Base-by-base conservation (phyloP, 2,113 vertebrate genomes). In the Columba janthina region DNA sequence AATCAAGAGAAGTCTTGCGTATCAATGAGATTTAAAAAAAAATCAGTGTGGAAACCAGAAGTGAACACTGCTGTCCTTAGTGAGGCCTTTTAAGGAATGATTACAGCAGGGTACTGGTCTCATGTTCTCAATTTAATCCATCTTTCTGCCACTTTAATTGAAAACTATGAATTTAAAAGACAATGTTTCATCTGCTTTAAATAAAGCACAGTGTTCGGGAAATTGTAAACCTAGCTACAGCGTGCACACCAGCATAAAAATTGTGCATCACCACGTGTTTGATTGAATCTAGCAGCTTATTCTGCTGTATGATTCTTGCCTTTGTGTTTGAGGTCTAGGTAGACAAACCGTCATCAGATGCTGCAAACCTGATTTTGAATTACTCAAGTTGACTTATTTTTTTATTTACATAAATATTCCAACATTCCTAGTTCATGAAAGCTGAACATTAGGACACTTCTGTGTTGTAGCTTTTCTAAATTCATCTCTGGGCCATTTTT, bases 161-260 rank as follows among this genome's bases (percentile, higher is more conserved):
- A 85, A 88, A 86, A 2, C 20, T 84, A 5, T 64, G 38, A 46
- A 88, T 83, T 75, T 51, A 64, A 77, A 95, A 48, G 82, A 44
- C 64, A 58, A 3, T 58, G 24, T 69, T 95, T 96, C 44, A 60
- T 83, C 31, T 81, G 50, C 83, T 95, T 92, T 87, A 89, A 87
- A 44, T 82, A 20, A 87, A 58, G 21, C 0, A 0, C 17, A 66
- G 12, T 9, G 8, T 76, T 48, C 65, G 60, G 57, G 50, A 85
- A 61, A 92, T 46, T 53, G 58, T 69, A 57, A 86, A 61, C 36
- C n/a, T 65, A 18, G 31, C 32, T 44, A 7, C 38, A 89, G 31
- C 25, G 10, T 51, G 53, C 26, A 42, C 20, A 44, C 11, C 53
- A 26, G 18, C 40, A n/a, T n/a, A 46, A 84, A 85, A 73, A 65